These are phyloP conservation scores for Bombus haemorrhoidalis DNA, from an alignment of 1,140 invertebrate genomes.

Conservation along the genomic window DNA sequence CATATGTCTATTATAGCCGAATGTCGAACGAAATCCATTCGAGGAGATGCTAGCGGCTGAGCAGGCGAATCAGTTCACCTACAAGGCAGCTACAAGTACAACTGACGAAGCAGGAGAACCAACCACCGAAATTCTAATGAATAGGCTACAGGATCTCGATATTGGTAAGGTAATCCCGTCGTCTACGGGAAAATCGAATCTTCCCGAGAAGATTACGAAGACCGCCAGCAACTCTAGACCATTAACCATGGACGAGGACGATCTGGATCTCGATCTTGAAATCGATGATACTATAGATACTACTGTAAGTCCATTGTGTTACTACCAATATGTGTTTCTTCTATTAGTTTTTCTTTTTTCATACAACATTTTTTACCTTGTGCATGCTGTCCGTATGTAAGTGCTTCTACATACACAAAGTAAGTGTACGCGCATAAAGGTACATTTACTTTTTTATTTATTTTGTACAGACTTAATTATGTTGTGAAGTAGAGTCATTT, in stretches of 20 bases:
- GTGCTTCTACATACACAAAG: conserved; percentile 14
- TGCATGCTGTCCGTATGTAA: conserved; percentile 29
- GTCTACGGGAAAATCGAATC: conserved; percentile 29
- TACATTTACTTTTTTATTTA: background rate
- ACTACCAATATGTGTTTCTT: conserved; percentile 2
- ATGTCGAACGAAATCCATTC: conserved; percentile 88
- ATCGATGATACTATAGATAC: conserved; percentile 87
- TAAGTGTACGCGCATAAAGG: conserved; percentile 5
- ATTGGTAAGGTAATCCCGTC: conserved; percentile 57
- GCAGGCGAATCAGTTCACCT: conserved; percentile 82
- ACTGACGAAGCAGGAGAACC: conserved; percentile 31
- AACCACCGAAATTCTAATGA: conserved; percentile 44
- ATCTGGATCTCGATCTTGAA: conserved; percentile 85
- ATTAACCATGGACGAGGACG: conserved; percentile 81
- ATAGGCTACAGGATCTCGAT: conserved; percentile 69
- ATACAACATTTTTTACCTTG: conserved; percentile 5
- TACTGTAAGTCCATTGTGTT: conserved; percentile 81
- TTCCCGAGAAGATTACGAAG: conserved; percentile 48
- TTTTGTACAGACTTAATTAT: background rate
- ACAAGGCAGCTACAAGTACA: conserved; percentile 39
- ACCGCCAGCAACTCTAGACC: conserved; percentile 72
- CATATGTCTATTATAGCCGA: conserved; percentile 82
- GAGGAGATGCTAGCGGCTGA: conserved; percentile 88
- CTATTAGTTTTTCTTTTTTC: background rate
- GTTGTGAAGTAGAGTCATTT: background rate